Base-by-base conservation (phyloP, 2,888 invertebrate genomes). In the Masnerella sp. region DNA sequence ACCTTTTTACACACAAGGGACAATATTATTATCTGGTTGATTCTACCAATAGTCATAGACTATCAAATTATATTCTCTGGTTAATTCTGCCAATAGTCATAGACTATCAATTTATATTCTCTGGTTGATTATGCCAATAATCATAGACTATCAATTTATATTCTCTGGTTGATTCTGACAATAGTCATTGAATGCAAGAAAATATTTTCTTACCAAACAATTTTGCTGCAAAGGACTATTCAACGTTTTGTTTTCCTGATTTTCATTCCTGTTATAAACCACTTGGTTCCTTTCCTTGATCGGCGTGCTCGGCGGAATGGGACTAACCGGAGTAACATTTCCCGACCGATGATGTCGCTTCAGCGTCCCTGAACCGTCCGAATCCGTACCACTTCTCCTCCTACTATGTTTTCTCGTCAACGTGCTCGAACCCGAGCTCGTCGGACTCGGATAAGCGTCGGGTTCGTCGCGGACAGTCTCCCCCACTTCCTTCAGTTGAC, bases 401-500 rank as follows among this genome's bases (percentile, higher is more conserved):
- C 89, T 89, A 32, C 89, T 84, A 87, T 92, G 89, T 89, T 94
- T 89, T 78, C 94, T 87, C 82, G 91, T 90, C 22, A 90, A 80
- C 2, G 90, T 90, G 3, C 88, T 90, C 0, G 87, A 86, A 9
- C 86, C 86, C 0, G 87, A 88, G 59, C 81, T 86, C 78, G 83
- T 88, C 68, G 83, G 87, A 34, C 88, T 88, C 0, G 89, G 88
- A 25, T 89, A 89, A 42, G 89, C 89, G 51, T 88, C 88, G 15
- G 90, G 89, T 75, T 90, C 90, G 64, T 90, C 88, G 11, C 88
- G 86, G 88, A 87, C 87, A 1, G 93, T 93, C 82, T 95, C 95
- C 1, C 93, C 95, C 81, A 94, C 96, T 85, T 96, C 96, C 83
- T 96, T 96, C 65, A 97, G 89, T 82, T 96, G 95, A 9, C 97